These are phyloP conservation scores for Dynastes hyllus DNA, from an alignment of 2,888 invertebrate genomes.

Conservation along the genomic window DNA sequence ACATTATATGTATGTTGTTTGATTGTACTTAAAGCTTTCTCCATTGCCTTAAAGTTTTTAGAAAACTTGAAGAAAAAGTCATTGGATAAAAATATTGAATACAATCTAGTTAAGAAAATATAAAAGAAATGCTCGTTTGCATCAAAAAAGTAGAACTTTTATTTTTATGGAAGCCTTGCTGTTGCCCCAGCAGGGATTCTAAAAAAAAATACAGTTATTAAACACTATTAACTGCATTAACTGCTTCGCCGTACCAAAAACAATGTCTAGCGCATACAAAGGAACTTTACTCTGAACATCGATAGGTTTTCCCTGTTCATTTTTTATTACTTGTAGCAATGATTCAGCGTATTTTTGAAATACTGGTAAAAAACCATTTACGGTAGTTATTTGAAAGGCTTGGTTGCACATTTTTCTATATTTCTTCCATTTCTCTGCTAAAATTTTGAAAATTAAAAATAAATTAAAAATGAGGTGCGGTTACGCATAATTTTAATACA, in stretches of 20 bases:
- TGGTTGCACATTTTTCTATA: constrained; percentile 1
- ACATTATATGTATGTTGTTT: constrained; percentile 50
- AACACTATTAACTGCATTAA: too few relatives aligned
- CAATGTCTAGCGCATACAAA: constrained; percentile 18
- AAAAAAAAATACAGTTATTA: not conserved
- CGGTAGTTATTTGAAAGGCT: constrained; percentile 2
- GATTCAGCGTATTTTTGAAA: not conserved
- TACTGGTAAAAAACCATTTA: not conserved
- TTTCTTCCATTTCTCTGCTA: constrained; percentile 12
- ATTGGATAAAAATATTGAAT: constrained; percentile 52
- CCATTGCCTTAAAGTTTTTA: constrained; percentile 50
- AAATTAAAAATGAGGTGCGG: too few relatives aligned
- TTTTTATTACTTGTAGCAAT: constrained; percentile 6
- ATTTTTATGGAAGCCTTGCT: constrained; percentile 45
- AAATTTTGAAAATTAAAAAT: not conserved
- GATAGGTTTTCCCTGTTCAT: not conserved
- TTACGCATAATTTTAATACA: too few relatives aligned
- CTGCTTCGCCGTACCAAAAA: constrained; percentile 2
- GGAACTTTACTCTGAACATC: not conserved
- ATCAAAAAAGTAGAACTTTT: constrained; percentile 49
- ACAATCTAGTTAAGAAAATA: constrained; percentile 50
- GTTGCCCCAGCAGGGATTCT: constrained; percentile 55
- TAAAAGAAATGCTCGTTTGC: constrained; percentile 45
- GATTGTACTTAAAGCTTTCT: constrained; percentile 47
- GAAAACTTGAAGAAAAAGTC: constrained; percentile 53